Conservation (phyloP, 2,888 invertebrate genomes). For the Drosophila nr. fundita region DNA sequence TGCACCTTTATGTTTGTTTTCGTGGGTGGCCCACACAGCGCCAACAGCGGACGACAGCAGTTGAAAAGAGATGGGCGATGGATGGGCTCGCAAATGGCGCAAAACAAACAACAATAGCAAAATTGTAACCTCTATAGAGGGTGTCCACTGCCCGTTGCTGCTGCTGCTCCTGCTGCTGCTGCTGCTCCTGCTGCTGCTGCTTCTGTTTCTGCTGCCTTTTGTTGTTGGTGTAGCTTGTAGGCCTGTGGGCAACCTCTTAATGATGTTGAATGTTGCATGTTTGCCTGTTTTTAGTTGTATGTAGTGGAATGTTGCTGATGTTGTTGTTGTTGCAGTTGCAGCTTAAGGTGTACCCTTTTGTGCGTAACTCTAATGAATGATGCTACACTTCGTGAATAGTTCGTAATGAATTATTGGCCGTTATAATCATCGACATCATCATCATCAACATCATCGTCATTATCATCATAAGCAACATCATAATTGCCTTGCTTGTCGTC, state of each 20-base stretch:
- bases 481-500: slow-evolving; percentile 45
- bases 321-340: neutral
- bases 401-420: slow-evolving; percentile 31
- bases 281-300: slow-evolving; percentile 4
- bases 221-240: slow-evolving; percentile 13
- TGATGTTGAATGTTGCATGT: slow-evolving; percentile 23
- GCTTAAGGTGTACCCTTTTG: slow-evolving; percentile 9
- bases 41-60: slow-evolving; percentile 9
- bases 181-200: slow-evolving; percentile 6
- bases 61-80: slow-evolving; percentile 23
- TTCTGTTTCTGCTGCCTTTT: neutral
- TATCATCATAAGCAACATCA: slow-evolving; percentile 10
- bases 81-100: slow-evolving; percentile 59
- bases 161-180: slow-evolving; percentile 2
- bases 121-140: slow-evolving; percentile 77
- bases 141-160: slow-evolving; percentile 51
- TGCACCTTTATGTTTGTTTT: slow-evolving; percentile 81
- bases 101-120: slow-evolving; percentile 76
- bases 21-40: slow-evolving; percentile 69
- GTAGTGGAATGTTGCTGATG: neutral
- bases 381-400: slow-evolving; percentile 13
- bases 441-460: slow-evolving; percentile 11
- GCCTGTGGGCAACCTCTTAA: slow-evolving; percentile 31
- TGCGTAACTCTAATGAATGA: slow-evolving; percentile 6
- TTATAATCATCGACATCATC: slow-evolving; percentile 10